Conservation (phyloP, 2,113 vertebrate species). For the Cardinalis cardinalis region DNA sequence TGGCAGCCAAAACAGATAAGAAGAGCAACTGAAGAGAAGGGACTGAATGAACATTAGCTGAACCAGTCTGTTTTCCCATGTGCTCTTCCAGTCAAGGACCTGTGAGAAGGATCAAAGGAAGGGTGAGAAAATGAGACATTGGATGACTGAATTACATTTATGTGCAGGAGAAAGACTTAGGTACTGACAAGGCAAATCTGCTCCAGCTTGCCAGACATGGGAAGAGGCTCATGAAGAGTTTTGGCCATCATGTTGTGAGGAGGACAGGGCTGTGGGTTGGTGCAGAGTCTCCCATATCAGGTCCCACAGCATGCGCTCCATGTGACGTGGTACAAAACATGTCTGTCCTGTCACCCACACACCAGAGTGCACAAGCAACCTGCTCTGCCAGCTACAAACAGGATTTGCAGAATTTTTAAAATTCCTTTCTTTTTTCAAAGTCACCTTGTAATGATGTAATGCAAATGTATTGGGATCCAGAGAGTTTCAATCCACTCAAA, state of each 20-base stretch:
- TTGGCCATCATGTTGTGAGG: rapidly evolving
- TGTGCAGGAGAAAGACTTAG: neutral
- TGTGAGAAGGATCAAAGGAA: neutral
- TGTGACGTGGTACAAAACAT: rapidly evolving
- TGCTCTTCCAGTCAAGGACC: neutral
- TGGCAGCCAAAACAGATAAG: neutral
- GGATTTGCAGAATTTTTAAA: neutral
- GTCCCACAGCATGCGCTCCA: neutral
- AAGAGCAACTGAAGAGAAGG: neutral
- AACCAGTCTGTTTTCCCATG: neutral
- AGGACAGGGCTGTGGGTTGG: neutral
- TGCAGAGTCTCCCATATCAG: rapidly evolving
- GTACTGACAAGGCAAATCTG: neutral
- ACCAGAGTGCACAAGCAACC: neutral
- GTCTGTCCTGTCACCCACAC: neutral
- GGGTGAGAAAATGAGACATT: neutral
- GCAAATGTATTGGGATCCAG: neutral
- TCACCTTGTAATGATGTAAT: neutral
- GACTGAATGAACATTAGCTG: neutral
- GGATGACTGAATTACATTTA: neutral
- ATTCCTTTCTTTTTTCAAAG: neutral
- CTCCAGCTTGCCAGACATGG: rapidly evolving
- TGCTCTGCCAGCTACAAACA: neutral
- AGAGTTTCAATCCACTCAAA: neutral
- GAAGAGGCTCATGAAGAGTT: neutral